These are phyloP conservation scores for Melanostoma scalare DNA, from an alignment of 2,888 invertebrate species.

Conservation along the genomic window DNA sequence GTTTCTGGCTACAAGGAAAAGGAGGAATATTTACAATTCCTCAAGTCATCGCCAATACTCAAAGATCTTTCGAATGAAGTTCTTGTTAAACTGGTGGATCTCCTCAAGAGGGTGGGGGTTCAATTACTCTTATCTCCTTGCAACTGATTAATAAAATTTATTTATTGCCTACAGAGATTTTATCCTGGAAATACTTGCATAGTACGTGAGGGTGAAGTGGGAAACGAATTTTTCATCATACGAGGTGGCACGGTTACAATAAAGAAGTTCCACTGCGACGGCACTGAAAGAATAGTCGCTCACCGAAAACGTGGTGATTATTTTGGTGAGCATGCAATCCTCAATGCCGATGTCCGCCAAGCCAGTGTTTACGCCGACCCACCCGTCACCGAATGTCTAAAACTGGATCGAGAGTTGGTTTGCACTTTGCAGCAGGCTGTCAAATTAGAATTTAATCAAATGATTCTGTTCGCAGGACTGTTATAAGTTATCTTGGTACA, in stretches of 20 bases:
- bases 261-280: slow-evolving; percentile 85
- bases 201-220: slow-evolving; percentile 92
- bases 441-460: neutral
- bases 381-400: slow-evolving; percentile 93
- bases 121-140: neutral
- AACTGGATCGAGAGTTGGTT: slow-evolving; percentile 90
- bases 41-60: slow-evolving; percentile 90
- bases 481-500: slow-evolving; percentile 91
- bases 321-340: slow-evolving; percentile 94
- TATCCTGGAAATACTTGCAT: slow-evolving; percentile 90
- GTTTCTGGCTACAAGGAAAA: slow-evolving; percentile 91
- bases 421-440: neutral
- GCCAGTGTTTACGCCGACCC: slow-evolving; percentile 95
- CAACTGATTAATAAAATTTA: neutral
- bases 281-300: slow-evolving; percentile 87
- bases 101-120: slow-evolving; percentile 89
- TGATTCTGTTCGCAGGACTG: slow-evolving; percentile 83
- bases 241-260: slow-evolving; percentile 91
- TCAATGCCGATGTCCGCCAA: slow-evolving; percentile 92
- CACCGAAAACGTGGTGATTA: slow-evolving; percentile 90
- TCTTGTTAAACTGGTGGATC: slow-evolving; percentile 91
- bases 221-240: slow-evolving; percentile 95
- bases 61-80: slow-evolving; percentile 88
- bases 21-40: slow-evolving; percentile 92
- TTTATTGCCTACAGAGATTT: slow-evolving; percentile 86